These are phyloP conservation scores for Poeciliopsis turneri DNA, from an alignment of 2,797 vertebrate genomes.

Conservation along the genomic window DNA sequence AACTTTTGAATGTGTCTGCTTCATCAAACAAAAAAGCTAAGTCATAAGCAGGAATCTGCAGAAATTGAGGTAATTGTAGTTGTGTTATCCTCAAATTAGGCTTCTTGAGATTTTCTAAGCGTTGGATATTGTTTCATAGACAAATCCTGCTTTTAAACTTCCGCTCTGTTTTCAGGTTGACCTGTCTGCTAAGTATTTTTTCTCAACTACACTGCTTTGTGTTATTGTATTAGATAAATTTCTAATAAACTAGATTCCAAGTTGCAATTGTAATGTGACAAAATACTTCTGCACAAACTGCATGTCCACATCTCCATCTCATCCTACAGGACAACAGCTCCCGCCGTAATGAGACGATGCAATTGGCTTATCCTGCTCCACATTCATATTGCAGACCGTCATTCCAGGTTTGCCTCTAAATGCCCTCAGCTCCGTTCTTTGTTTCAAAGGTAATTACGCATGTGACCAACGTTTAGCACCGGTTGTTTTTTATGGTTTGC, in stretches of 20 bases:
- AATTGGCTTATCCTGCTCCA: slow-evolving; percentile 7
- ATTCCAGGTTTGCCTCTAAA: slow-evolving; percentile 12
- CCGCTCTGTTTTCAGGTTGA: not conserved
- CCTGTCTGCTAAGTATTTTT: not conserved
- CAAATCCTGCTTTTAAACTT: too few relatives aligned
- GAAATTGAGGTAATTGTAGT: not conserved
- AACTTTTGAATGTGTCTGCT: not conserved
- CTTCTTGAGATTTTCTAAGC: not conserved
- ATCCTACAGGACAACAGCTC: slow-evolving; percentile 3
- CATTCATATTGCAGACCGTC: not conserved
- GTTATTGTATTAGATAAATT: not conserved
- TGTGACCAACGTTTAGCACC: slow-evolving; percentile 20
- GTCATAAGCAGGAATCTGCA: not conserved
- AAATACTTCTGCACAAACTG: not conserved
- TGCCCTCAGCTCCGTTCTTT: slow-evolving; percentile 4
- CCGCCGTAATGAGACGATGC: slow-evolving; percentile 5
- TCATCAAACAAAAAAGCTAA: not conserved
- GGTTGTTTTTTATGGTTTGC: slow-evolving; percentile 53
- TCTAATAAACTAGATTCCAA: not conserved
- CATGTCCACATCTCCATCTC: not conserved
- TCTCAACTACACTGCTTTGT: not conserved
- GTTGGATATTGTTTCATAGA: too few relatives aligned
- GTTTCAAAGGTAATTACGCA: slow-evolving; percentile 48
- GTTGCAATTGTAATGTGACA: not conserved
- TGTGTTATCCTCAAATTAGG: not conserved